These are phyloP conservation scores for Argentina silus DNA, from an alignment of 2,797 vertebrate species.

Conservation along the genomic window DNA sequence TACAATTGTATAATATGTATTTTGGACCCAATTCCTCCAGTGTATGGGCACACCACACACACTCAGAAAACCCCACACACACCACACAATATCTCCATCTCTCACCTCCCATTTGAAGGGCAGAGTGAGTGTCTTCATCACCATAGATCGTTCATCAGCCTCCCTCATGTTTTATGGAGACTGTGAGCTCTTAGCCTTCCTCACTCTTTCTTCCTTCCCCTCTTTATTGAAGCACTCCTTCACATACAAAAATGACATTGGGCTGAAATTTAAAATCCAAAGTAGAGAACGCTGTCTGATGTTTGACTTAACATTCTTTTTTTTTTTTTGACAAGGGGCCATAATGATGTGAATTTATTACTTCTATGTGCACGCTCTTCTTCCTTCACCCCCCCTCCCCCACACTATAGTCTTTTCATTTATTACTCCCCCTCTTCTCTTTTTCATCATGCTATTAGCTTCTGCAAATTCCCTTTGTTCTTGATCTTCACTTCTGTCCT, in stretches of 20 bases:
- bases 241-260: slow-evolving; percentile 26
- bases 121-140: slow-evolving; percentile 22
- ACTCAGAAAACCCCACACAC: background rate
- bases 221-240: slow-evolving; percentile 29
- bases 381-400: background rate
- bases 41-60: background rate
- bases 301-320: background rate
- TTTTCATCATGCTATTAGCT: background rate
- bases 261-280: slow-evolving; percentile 33
- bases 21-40: background rate
- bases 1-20: background rate
- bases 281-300: slow-evolving; percentile 28
- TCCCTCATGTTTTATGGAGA: slow-evolving; percentile 51
- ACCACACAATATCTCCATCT: slow-evolving; percentile 11
- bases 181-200: background rate
- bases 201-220: slow-evolving; percentile 1
- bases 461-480: slow-evolving; percentile 20
- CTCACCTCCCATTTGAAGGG: slow-evolving; percentile 20
- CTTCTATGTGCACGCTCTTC: background rate
- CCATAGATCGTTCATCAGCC: slow-evolving; percentile 38
- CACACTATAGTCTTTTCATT: background rate
- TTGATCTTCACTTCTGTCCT: slow-evolving; percentile 26
- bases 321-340: background rate
- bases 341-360: background rate
- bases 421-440: background rate